Percentiles rank a stretch among this genome's conserved stretches.
phyloP scores from a whole-genome alignment of 1,140 invertebrate genomes.

The Lordiphosa mommai region DNA sequence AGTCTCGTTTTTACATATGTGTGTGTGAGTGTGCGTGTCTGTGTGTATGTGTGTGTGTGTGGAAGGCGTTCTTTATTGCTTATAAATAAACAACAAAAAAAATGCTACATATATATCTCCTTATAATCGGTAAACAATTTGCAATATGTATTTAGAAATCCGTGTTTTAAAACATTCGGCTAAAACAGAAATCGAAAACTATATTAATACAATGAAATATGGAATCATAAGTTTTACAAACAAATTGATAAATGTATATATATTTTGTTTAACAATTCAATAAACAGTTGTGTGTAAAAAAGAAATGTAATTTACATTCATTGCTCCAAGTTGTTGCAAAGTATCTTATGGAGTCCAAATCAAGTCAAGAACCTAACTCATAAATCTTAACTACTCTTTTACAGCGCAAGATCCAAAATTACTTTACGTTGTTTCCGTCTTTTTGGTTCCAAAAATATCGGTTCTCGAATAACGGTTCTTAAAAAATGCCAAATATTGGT shows the following conservation, averaged over 20 bases:
- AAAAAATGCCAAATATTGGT: too few relatives aligned
- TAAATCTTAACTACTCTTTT: too few relatives aligned
- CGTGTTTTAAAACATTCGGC: conserved; percentile 28
- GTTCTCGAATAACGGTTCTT: too few relatives aligned
- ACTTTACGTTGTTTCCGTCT: too few relatives aligned
- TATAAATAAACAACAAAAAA: too few relatives aligned
- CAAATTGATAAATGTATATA: conserved; percentile 16
- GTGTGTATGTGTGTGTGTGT: conserved; percentile 10
- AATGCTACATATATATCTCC: conserved; percentile 54
- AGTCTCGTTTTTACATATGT: conserved; percentile 15
- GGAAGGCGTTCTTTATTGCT: too few relatives aligned
- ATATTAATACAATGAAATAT: conserved; percentile 20
- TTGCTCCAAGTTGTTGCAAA: too few relatives aligned
- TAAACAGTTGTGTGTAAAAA: conserved; percentile 45
- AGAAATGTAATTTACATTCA: too few relatives aligned
- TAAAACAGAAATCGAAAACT: conserved; percentile 13
- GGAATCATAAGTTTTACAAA: conserved; percentile 28
- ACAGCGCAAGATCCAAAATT: too few relatives aligned
- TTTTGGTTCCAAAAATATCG: too few relatives aligned
- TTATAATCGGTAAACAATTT: conserved; percentile 27
- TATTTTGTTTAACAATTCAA: conserved; percentile 47
- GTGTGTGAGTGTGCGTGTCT: conserved; percentile 10
- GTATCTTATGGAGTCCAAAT: too few relatives aligned
- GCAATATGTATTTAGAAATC: conserved; percentile 43
- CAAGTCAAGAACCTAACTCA: too few relatives aligned